Evolutionary conservation across 2,888 invertebrate genomes (phyloP).

Genomic region (Tetragnatha montana): DNA sequence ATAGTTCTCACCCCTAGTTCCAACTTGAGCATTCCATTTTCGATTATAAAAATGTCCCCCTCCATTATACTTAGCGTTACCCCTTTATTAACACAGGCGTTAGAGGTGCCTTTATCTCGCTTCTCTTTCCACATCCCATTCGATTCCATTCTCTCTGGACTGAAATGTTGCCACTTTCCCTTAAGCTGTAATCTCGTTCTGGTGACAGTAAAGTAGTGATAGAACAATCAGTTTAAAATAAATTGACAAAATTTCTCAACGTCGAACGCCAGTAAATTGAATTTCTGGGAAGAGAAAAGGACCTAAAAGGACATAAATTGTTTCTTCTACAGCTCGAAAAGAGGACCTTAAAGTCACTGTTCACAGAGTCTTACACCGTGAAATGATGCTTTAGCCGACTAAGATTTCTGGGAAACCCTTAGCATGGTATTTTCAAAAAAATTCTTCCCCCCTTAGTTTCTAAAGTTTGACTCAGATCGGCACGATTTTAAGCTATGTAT

Average conservation of each 20-base stretch:
- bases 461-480: no score
- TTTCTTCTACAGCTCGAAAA: conserved; percentile 10
- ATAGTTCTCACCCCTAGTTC: neutral
- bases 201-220: conserved; percentile 52
- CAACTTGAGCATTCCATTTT: neutral
- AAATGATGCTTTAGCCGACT: neutral
- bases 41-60: neutral
- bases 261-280: conserved; percentile 51
- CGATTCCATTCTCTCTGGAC: conserved; percentile 22
- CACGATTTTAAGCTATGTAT: no score
- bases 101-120: conserved; percentile 1
- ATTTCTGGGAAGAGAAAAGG: conserved; percentile 34
- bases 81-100: neutral
- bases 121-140: neutral
- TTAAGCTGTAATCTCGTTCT: conserved; percentile 45
- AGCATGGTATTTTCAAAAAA: neutral
- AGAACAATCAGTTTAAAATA: conserved; percentile 53
- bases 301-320: conserved; percentile 45
- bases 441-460: no score
- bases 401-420: neutral
- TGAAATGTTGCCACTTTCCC: conserved; percentile 48
- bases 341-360: neutral
- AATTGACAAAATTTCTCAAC: conserved; percentile 55
- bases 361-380: neutral
- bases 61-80: neutral